phyloP scores from a whole-genome alignment of 2,797 vertebrate species.

The Chelon labrosus region DNA sequence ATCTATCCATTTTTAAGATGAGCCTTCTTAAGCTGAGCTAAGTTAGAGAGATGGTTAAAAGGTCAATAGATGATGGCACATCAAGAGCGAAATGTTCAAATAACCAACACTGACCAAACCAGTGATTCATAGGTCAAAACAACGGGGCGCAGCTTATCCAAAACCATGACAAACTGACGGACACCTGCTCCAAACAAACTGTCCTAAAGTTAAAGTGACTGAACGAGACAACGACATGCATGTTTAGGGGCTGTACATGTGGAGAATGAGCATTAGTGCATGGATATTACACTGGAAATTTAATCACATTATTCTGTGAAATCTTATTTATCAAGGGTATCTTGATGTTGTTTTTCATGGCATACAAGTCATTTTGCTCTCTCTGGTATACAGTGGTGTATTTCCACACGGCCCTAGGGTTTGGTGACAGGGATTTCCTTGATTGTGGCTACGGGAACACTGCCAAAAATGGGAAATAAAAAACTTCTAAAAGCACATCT shows the following conservation, averaged over 20 bases:
- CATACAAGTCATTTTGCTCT: neutral
- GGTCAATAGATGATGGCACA: constrained; percentile 11
- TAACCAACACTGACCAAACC: constrained; percentile 26
- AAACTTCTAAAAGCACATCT: neutral
- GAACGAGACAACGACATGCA: neutral
- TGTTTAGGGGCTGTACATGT: neutral
- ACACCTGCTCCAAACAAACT: constrained; percentile 18
- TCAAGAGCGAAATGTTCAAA: constrained; percentile 13
- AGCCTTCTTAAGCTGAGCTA: neutral
- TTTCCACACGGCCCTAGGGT: neutral
- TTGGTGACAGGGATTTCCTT: constrained; percentile 21
- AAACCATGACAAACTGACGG: constrained; percentile 27
- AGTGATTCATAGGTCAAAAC: constrained; percentile 50
- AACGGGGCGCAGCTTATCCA: constrained; percentile 22
- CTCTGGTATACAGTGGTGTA: neutral
- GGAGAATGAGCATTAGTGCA: neutral
- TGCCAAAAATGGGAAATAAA: neutral
- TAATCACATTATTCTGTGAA: constrained; percentile 35
- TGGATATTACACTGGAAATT: constrained; percentile 15
- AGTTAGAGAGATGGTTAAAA: constrained; percentile 1
- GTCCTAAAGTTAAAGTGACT: neutral
- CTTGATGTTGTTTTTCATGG: constrained; percentile 5
- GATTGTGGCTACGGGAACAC: neutral
- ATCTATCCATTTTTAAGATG: neutral
- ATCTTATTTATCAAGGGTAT: constrained; percentile 27